Conservation (phyloP, 2,888 invertebrate species). For the Blastobasis lacticolella region DNA sequence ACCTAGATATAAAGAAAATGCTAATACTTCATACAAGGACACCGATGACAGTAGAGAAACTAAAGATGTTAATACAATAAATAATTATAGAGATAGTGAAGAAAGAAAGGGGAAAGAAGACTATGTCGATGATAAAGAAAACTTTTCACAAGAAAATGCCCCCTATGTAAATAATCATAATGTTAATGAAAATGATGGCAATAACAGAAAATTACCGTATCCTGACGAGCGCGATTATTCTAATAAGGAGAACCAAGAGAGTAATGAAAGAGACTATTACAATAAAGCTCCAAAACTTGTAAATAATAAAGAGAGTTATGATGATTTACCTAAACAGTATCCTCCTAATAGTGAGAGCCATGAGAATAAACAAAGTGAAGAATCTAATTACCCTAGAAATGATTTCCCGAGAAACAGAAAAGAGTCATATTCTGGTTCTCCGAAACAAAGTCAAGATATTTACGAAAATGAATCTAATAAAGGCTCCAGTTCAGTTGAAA, state of each 20-base stretch:
- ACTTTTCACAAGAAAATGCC: too few relatives aligned
- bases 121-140: too few relatives aligned
- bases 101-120: too few relatives aligned
- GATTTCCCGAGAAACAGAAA: neutral
- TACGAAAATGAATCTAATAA: slow-evolving; percentile 6
- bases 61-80: neutral
- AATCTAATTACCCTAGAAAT: neutral
- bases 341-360: neutral
- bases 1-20: neutral
- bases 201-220: neutral
- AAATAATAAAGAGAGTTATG: neutral
- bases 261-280: neutral
- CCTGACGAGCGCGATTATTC: neutral
- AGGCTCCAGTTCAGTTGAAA: neutral
- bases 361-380: neutral
- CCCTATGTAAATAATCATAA: too few relatives aligned
- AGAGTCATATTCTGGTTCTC: neutral
- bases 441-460: slow-evolving; percentile 17
- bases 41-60: neutral
- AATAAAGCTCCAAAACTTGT: neutral
- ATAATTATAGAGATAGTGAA: neutral
- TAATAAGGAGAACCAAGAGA: neutral
- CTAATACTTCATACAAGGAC: neutral
- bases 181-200: too few relatives aligned
- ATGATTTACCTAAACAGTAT: neutral